A percentile compares a stretch with the other conserved stretches of the same genome.
Conservation (phyloP, 2,797 vertebrate species). For the Botia almorhae region DNA sequence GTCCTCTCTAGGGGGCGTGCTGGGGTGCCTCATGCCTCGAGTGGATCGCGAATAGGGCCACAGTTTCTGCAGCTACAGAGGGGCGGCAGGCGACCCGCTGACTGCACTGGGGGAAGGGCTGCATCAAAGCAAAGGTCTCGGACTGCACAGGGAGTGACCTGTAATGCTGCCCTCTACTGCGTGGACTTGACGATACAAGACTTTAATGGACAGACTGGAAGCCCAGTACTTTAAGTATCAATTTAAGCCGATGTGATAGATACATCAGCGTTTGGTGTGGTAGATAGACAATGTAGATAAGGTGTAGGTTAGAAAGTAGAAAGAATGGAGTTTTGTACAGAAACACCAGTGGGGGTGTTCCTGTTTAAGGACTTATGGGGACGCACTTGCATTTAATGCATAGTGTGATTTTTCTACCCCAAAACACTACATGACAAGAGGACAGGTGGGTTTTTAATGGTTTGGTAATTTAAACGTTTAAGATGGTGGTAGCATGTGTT, state of each 20-base stretch:
- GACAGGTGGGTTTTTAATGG: not conserved
- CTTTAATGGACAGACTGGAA: constrained; percentile 12
- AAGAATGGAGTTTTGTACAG: constrained; percentile 6
- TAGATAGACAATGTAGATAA: not conserved
- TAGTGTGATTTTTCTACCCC: constrained; percentile 5
- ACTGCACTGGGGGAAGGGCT: constrained; percentile 20
- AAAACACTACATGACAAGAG: constrained; percentile 33
- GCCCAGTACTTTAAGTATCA: constrained; percentile 8
- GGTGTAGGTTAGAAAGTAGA: not conserved
- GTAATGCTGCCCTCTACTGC: constrained; percentile 3
- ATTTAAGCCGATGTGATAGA: constrained; percentile 8
- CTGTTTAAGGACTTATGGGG: constrained; percentile 13
- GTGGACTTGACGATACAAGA: not conserved
- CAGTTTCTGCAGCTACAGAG: constrained; percentile 32
- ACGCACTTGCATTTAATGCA: not conserved
- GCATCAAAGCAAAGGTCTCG: constrained; percentile 38
- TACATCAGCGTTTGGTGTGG: not conserved
- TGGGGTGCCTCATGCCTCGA: constrained; percentile 69
- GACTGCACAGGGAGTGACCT: constrained; percentile 22
- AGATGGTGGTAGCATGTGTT: not conserved
- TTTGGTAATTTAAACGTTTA: not conserved
- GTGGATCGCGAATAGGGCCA: constrained; percentile 62
- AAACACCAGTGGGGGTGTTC: not conserved
- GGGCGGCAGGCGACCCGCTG: not conserved
- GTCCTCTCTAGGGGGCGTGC: constrained; percentile 66